Base-by-base conservation (phyloP, 2,888 invertebrate genomes). In the Xylota segnis region DNA sequence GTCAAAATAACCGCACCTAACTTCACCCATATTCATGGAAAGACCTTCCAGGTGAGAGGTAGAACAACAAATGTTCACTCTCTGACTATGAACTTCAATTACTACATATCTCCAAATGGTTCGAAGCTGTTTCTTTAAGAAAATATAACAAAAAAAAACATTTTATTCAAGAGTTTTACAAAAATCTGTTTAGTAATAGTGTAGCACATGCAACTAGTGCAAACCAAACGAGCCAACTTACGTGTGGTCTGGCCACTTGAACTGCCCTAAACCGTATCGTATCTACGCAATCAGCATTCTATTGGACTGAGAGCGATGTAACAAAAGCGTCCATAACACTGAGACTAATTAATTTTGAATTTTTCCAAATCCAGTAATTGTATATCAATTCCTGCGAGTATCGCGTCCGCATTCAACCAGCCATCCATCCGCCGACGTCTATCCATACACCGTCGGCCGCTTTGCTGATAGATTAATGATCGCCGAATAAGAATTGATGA, bases 281-380 rank as follows among this genome's bases (percentile, higher is more conserved):
- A 40, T 54, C 0, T 23, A 68, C 2, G 40, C 66, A 50, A 16
- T 68, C 66, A 56, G 12, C 40, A 12, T 14, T 54, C 68, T 16
- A 45, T 34, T 71, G 23, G 45, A 71, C 32, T 45, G 18, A 45
- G 23, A 10, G 32, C 6, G 14, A 12, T 40, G 47, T 40, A 58
- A 72, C 71, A 63, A 65, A 45, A 45, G 34, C 47, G 9, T 10
- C 40, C 47, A 68, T 68, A 76, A 56, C 40, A 58, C 50, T 76
- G 76, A 61, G 37, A 76, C 76, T 59, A 76, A 76, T 76, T 68
- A 76, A 76, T 66, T 76, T 76, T 29, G 7, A 27, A 76, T 76
- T 58, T n/a, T 76, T 59, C 37, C 16, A 37, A 61, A 47, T 34
- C 50, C 68, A 9, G 40, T 70, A 65, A 78, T 70, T 78, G 61